Conservation (phyloP, 1,140 invertebrate genomes). For the Leptopilina clavipes region DNA sequence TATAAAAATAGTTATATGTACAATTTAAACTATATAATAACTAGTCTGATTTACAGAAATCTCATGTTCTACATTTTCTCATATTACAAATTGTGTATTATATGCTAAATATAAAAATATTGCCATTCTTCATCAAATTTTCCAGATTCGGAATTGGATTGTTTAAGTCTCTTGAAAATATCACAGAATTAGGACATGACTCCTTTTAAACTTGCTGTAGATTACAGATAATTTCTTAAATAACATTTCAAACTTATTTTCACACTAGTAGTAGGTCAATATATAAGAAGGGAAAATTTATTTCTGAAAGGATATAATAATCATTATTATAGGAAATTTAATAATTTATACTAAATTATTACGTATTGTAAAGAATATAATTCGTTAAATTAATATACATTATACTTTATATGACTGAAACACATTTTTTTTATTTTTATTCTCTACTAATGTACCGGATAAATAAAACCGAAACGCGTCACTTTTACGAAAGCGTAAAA, state of each 20-base stretch:
- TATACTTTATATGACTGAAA: neutral
- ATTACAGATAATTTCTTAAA: constrained; percentile 12
- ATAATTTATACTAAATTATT: too few relatives aligned
- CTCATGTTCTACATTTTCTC: neutral
- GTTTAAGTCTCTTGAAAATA: constrained; percentile 13
- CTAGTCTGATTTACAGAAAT: neutral
- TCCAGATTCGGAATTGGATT: neutral
- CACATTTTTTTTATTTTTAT: neutral
- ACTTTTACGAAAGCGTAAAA: constrained; percentile 25
- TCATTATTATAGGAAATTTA: too few relatives aligned
- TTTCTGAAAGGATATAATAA: neutral
- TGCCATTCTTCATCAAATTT: neutral
- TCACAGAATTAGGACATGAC: constrained; percentile 11
- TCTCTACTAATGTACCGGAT: neutral
- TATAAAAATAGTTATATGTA: constrained; percentile 3
- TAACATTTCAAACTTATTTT: constrained; percentile 5
- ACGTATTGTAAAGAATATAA: too few relatives aligned
- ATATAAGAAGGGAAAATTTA: neutral
- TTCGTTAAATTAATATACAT: neutral
- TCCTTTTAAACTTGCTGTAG: neutral
- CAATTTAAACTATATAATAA: neutral
- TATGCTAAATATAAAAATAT: constrained; percentile 25
- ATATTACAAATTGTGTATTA: neutral
- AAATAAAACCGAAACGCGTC: constrained; percentile 15
- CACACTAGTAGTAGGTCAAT: constrained; percentile 11